Base-by-base conservation (phyloP, 2,797 vertebrate species). In the Macropodus opercularis region DNA sequence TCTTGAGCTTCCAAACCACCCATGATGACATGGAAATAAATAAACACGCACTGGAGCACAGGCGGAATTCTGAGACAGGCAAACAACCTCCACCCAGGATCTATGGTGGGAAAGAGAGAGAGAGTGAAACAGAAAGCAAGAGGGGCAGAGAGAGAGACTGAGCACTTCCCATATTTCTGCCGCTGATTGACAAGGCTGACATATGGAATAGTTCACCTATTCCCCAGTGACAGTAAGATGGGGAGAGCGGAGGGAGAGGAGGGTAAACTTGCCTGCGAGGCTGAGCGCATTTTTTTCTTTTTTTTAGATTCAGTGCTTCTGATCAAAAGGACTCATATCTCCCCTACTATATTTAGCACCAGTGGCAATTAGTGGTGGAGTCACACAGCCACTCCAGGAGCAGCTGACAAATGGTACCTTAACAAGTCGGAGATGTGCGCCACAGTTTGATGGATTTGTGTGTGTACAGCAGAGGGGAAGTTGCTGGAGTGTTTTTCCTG, bases 151-250 rank as follows among this genome's bases (percentile, higher is more conserved):
- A 21, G 92, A 85, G 91, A 91, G 92, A 87, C 92, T 79, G 92
- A 92, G 94, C 88, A 93, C 93, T 95, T 96, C 94, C 94, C 94
- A 95, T 94, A 95, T 95, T 94, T 94, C 93, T 91, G 88, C 90
- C 2, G 63, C 92, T 98, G 96, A 99, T 96, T 99, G 97, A 98
- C 96, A 99, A 95, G 94, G 89, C 94, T 99, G 96, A 98, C 97
- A 99, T 97, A 98, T 98, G 96, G 96, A 98, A 99, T 97, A 98
- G 96, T 98, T 98, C 96, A 99, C 94, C 93, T 95, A 97, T 95
- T 96, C 96, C 96, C 96, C 92, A 93, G 96, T 94, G 97, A 95
- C 91, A 92, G 94, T 92, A 92, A 94, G 95, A 95, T 93, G 93
- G 93, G 93, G 85, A 73, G 80, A 76, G 58, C 26, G 41, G 63